phyloP scores from a whole-genome alignment of 2,113 vertebrate genomes.

The Dipodomys ordii region DNA sequence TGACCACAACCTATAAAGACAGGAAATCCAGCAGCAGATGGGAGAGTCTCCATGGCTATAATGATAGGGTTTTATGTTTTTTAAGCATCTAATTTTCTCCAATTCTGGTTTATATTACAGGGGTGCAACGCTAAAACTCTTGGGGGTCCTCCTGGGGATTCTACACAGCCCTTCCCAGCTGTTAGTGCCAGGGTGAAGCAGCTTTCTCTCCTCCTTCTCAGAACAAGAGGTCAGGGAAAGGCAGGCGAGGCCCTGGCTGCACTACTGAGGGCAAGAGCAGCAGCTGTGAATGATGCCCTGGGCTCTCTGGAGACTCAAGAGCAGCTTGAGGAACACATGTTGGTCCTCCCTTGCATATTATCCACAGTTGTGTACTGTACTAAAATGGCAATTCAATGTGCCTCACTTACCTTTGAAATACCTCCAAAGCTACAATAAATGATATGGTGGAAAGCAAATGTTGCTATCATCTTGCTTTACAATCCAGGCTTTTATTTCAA shows the following conservation, averaged over 20 bases:
- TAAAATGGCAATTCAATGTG: conserved; percentile 32
- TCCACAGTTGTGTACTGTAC: conserved; percentile 57
- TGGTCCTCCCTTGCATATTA: conserved; percentile 60
- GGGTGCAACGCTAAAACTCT: conserved; percentile 78
- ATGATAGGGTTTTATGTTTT: conserved; percentile 77
- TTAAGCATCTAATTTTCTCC: conserved; percentile 80
- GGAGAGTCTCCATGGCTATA: conserved; percentile 69
- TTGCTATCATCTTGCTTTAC: conserved; percentile 28
- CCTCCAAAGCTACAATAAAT: conserved; percentile 22
- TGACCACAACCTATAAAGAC: conserved; percentile 75
- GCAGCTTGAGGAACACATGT: conserved; percentile 81
- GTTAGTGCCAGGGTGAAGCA: conserved; percentile 69
- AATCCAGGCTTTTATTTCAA: conserved; percentile 40
- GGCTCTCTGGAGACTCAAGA: conserved; percentile 57
- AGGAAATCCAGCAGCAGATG: conserved; percentile 74
- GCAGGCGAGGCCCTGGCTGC: conserved; percentile 67
- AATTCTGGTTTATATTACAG: conserved; percentile 80
- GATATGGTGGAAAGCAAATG: not conserved
- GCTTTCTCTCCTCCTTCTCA: conserved; percentile 66
- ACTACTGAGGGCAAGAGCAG: conserved; percentile 55
- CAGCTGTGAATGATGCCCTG: conserved; percentile 74
- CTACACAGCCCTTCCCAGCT: conserved; percentile 77
- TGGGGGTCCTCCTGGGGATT: conserved; percentile 72
- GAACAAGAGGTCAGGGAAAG: conserved; percentile 78
- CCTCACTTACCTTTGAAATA: conserved; percentile 57